Conservation (phyloP, 64 coral and sea anemone genomes). For the Astreopora myriophthalma region DNA sequence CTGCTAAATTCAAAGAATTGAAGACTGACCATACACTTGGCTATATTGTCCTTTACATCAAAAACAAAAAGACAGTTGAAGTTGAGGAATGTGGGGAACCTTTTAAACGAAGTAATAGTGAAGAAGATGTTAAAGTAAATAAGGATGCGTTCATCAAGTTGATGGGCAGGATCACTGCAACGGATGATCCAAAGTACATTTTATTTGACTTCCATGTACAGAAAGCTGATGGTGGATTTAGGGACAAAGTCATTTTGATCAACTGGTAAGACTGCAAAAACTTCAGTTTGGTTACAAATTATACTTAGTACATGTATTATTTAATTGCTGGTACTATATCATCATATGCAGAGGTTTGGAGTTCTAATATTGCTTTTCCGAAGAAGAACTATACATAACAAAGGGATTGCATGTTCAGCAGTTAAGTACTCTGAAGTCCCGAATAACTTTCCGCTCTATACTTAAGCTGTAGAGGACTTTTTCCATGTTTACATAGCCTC, state of each 20-base stretch:
- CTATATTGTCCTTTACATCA: not conserved
- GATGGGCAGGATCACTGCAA: not conserved
- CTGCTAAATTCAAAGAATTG: not conserved
- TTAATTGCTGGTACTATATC: too few species aligned
- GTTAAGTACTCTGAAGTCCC: too few species aligned
- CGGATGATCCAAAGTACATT: not conserved
- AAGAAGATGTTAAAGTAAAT: not conserved
- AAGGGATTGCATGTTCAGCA: too few species aligned
- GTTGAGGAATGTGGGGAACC: not conserved
- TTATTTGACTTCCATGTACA: not conserved
- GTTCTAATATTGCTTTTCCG: too few species aligned
- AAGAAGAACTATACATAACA: too few species aligned
- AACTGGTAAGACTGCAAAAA: conserved; percentile 20
- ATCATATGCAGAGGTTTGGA: too few species aligned
- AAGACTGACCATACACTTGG: not conserved
- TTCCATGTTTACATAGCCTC: too few species aligned
- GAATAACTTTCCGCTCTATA: too few species aligned
- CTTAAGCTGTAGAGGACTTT: too few species aligned
- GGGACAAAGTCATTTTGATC: not conserved
- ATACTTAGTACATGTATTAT: too few species aligned
- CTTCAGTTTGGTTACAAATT: too few species aligned
- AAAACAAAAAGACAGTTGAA: not conserved
- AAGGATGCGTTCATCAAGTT: not conserved
- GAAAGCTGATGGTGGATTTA: not conserved
- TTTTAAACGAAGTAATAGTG: not conserved